Evolutionary conservation across 1,140 invertebrate species (phyloP).

Genomic region (Drosophila miranda): DNA sequence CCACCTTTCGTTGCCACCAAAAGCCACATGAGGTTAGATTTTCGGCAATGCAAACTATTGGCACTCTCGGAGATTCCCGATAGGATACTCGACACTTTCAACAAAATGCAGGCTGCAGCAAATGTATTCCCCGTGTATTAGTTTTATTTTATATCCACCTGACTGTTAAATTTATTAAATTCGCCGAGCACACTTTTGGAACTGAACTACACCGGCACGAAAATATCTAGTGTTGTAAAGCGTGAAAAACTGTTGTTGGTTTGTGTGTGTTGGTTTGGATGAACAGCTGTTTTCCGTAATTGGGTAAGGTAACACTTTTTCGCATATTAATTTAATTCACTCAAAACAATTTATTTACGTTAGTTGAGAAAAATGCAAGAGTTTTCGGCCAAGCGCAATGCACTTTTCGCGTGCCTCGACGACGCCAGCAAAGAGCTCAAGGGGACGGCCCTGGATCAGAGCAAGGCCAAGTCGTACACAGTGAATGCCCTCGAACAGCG

Average conservation of each 20-base stretch:
- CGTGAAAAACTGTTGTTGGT: no score
- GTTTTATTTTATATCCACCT: slow-evolving; percentile 38
- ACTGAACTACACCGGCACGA: slow-evolving; percentile 30
- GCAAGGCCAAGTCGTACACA: slow-evolving; percentile 39
- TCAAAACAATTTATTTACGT: slow-evolving; percentile 1
- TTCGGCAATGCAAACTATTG: neutral
- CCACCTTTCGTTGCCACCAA: slow-evolving; percentile 8
- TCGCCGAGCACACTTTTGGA: slow-evolving; percentile 40
- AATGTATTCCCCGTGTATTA: slow-evolving; percentile 9
- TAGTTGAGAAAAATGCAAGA: slow-evolving; percentile 69
- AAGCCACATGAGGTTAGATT: slow-evolving; percentile 26
- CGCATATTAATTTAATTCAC: slow-evolving; percentile 6
- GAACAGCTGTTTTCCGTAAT: slow-evolving; percentile 37
- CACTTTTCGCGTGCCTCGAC: slow-evolving; percentile 84
- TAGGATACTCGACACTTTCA: neutral
- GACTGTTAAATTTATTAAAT: slow-evolving; percentile 26
- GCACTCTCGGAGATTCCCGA: no score
- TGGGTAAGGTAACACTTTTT: slow-evolving; percentile 33
- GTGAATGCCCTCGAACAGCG: slow-evolving; percentile 62
- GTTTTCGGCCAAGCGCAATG: slow-evolving; percentile 83
- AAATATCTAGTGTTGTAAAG: slow-evolving; percentile 1
- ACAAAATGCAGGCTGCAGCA: neutral
- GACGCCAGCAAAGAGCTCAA: slow-evolving; percentile 83
- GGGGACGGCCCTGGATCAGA: slow-evolving; percentile 83
- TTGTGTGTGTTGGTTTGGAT: neutral